Base-by-base conservation (phyloP, 2,888 invertebrate species). In the Agriotes lineatus region DNA sequence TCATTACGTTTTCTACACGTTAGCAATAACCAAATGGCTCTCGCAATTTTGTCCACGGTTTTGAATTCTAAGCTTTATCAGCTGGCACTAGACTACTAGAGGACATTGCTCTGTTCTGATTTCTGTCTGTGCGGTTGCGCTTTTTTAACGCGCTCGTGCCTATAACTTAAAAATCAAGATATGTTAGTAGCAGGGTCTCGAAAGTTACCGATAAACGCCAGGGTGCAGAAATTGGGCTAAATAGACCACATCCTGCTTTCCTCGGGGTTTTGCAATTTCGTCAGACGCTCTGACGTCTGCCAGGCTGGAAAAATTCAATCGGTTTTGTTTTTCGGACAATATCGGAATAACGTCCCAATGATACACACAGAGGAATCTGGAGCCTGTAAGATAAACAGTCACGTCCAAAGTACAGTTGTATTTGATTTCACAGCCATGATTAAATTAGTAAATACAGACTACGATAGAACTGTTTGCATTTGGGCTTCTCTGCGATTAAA, bases 401-500 rank as follows among this genome's bases (percentile, higher is more conserved):
- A n/a, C 5, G 54, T 54, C 35, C 54, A 54, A 54, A 54, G 54
- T 54, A 54, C 54, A 54, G 7, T 5, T 10, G 37, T 19, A 16
- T 19, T 54, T 22, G 22, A 48, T 48, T 48, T 48, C 22, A 48
- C 37, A 30, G 35, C 35, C 37, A 10, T 52, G 54, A 54, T 54
- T 54, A 54, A 54, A 54, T 54, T 54, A 35, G 54, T 54, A 54
- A 54, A 54, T 54, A 54, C 37, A 54, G 54, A 54, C 54, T 7
- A 12, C 30, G 54, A 54, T 35, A 54, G 54, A 54, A 54, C 37
- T 54, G 54, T 54, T 54, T 54, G 18, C 22, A 48, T 48, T 20
- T 48, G 19, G 48, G 48, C 22, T 48, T 48, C 20, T 19, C 12
- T 22, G 12, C 12, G 48, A 48, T 48, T 48, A 48, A 48, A 22